Percentiles rank a stretch among this genome's conserved stretches.
Evolutionary conservation across 2,797 vertebrate species (phyloP).

Genomic region (Amazona ochrocephala): DNA sequence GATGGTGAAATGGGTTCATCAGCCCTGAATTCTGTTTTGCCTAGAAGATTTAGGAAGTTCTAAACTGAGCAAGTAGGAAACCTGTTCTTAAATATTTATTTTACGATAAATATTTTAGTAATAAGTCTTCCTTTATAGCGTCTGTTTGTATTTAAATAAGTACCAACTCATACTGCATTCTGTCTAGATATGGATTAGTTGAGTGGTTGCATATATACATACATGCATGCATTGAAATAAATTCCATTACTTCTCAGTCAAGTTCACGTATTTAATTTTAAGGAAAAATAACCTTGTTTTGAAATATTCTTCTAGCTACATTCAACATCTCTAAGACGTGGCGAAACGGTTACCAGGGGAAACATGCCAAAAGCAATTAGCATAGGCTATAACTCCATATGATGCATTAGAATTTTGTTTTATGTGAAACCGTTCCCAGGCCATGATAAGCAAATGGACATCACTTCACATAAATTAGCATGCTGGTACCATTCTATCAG

Average conservation of each 20-base stretch:
- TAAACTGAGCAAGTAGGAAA: not conserved
- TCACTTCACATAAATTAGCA: constrained; percentile 51
- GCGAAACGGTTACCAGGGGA: constrained; percentile 16
- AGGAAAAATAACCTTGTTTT: not conserved
- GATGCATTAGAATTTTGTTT: constrained; percentile 61
- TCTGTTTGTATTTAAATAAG: not conserved
- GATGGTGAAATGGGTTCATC: not conserved
- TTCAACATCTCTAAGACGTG: not conserved
- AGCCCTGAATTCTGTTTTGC: not conserved
- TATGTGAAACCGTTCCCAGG: constrained; percentile 41
- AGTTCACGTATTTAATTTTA: not conserved
- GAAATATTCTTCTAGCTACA: not conserved
- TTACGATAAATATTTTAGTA: not conserved
- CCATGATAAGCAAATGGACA: constrained; percentile 60
- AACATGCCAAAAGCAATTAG: constrained; percentile 45
- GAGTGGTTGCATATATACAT: not conserved
- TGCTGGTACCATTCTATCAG: constrained; percentile 15
- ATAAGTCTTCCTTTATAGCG: not conserved
- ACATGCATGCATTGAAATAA: not conserved
- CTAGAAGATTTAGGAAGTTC: not conserved
- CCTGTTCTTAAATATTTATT: not conserved
- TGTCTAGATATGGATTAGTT: not conserved
- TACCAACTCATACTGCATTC: not conserved
- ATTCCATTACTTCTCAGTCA: not conserved
- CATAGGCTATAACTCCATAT: constrained; percentile 28